These are phyloP conservation scores for Aeoliscus strigatus DNA, from an alignment of 2,797 vertebrate genomes.

Conservation along the genomic window DNA sequence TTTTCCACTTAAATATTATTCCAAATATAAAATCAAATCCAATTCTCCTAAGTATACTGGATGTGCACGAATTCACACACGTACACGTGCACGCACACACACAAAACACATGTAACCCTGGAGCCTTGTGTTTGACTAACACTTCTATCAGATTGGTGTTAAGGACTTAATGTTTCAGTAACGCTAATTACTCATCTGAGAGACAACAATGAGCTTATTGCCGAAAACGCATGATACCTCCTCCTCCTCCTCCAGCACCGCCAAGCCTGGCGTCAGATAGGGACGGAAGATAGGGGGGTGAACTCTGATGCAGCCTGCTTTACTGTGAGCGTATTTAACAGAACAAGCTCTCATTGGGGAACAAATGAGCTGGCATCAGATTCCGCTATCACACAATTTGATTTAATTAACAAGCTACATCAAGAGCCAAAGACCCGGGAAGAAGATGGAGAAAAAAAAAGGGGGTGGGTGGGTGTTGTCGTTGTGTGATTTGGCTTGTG, in stretches of 20 bases:
- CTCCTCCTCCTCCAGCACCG: constrained; percentile 12
- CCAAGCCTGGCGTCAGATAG: constrained; percentile 36
- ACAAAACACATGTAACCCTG: constrained; percentile 53
- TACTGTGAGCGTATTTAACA: constrained; percentile 42
- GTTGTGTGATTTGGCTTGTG: constrained; percentile 64
- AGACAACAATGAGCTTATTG: constrained; percentile 58
- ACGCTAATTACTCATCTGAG: constrained; percentile 64
- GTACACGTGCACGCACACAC: constrained; percentile 19
- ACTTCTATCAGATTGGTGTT: constrained; percentile 59
- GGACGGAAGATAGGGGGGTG: constrained; percentile 30
- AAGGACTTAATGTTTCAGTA: constrained; percentile 60
- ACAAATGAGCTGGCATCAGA: constrained; percentile 72
- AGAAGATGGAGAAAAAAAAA: neutral
- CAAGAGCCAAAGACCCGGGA: constrained; percentile 53
- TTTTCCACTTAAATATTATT: too few relatives aligned
- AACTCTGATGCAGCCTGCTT: constrained; percentile 28
- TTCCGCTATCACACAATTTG: constrained; percentile 74
- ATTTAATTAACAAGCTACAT: constrained; percentile 83
- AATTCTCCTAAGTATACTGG: too few relatives aligned
- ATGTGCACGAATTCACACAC: constrained; percentile 2
- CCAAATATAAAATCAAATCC: too few relatives aligned
- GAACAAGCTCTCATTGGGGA: constrained; percentile 62
- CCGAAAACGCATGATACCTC: constrained; percentile 38
- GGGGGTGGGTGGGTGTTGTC: constrained; percentile 24
- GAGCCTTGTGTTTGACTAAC: constrained; percentile 47